Percentiles rank a stretch among this genome's conserved stretches.
These are phyloP conservation scores for Parauchenoglanis ngamensis DNA, from an alignment of 2,797 vertebrate species.

Conservation along the genomic window DNA sequence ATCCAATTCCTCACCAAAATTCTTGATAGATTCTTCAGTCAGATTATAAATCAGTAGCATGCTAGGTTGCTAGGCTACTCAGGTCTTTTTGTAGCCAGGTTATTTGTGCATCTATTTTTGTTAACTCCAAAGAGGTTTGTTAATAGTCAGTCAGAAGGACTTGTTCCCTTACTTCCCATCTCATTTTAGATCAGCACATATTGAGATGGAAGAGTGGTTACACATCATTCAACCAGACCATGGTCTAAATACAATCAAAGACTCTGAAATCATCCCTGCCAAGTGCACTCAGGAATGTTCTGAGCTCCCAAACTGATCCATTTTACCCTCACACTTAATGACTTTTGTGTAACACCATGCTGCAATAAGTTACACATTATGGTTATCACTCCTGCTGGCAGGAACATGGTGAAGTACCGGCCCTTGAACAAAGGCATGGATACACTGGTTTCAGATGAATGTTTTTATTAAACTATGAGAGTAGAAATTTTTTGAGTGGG, in stretches of 20 bases:
- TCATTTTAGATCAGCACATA: neutral
- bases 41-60: neutral
- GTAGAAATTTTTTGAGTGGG: constrained; percentile 12
- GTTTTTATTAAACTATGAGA: constrained; percentile 18
- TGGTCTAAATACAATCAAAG: constrained; percentile 32
- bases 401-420: neutral
- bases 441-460: constrained; percentile 6
- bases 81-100: neutral
- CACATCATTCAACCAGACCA: constrained; percentile 15
- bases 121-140: neutral
- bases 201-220: neutral
- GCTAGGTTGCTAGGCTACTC: neutral
- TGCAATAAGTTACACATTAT: neutral
- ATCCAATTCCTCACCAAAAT: neutral
- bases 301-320: constrained; percentile 20
- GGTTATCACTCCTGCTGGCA: neutral
- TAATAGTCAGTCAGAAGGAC: neutral
- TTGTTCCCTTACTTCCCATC: neutral
- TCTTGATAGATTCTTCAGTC: neutral
- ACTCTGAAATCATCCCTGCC: constrained; percentile 12
- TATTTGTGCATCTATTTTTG: too few species aligned
- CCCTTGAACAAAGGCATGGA: neutral
- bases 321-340: neutral
- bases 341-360: neutral
- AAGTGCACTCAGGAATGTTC: constrained; percentile 13